Evolutionary conservation across 92 coral and sea anemone species (phyloP).

Genomic region (Epizoanthus stellaris): DNA sequence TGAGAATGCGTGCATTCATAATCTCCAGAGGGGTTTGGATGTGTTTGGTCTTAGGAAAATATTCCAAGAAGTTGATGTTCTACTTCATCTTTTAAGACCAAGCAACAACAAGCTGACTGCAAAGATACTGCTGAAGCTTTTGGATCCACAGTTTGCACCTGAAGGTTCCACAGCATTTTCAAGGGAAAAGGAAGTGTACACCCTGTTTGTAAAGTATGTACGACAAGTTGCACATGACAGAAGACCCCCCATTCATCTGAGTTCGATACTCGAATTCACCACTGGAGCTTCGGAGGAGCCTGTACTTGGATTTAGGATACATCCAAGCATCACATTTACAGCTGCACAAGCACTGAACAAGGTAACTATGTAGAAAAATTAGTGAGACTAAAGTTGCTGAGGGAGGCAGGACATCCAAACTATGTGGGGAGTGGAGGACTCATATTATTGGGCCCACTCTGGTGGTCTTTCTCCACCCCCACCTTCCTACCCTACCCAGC

Average conservation of each 20-base stretch:
- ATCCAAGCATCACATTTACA: conserved; percentile 61
- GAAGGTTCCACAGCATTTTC: conserved; percentile 63
- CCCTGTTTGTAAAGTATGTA: conserved; percentile 75
- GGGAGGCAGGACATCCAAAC: too few species aligned
- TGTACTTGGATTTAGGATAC: conserved; percentile 68
- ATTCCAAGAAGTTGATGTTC: conserved; percentile 49
- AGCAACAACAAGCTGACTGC: conserved; percentile 51
- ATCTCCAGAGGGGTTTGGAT: conserved; percentile 61
- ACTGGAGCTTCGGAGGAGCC: conserved; percentile 81
- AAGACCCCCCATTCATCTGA: conserved; percentile 45
- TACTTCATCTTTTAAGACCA: conserved; percentile 70
- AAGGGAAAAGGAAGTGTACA: conserved; percentile 67
- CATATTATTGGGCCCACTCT: too few species aligned
- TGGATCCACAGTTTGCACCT: conserved; percentile 61
- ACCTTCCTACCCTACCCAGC: too few species aligned
- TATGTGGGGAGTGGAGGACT: too few species aligned
- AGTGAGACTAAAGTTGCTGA: too few species aligned
- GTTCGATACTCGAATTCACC: too few species aligned
- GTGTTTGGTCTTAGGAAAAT: conserved; percentile 55
- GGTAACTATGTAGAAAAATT: neutral
- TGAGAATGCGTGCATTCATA: conserved; percentile 44
- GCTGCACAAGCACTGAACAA: conserved; percentile 12
- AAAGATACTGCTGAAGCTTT: conserved; percentile 62
- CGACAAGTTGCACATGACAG: conserved; percentile 72
- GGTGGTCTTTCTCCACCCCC: too few species aligned